Evolutionary conservation across 2,113 vertebrate species (phyloP).

Genomic region (Apteryx owenii): DNA sequence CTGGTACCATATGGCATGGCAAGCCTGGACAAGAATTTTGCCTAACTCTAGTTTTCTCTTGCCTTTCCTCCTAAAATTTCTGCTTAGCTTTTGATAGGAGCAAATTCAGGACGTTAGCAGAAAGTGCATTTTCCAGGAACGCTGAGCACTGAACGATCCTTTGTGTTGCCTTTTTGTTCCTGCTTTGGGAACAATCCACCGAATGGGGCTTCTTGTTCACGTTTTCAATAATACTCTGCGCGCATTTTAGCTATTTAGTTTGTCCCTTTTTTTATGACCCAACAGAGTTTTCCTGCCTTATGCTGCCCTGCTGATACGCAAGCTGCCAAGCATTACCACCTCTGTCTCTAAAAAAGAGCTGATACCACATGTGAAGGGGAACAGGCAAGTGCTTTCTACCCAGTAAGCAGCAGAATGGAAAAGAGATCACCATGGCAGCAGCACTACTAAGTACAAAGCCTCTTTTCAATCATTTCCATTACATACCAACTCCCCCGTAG

Average conservation of each 20-base stretch:
- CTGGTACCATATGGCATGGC: neutral
- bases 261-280: neutral
- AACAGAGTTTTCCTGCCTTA: neutral
- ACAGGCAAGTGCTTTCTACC: constrained; percentile 35
- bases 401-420: constrained; percentile 41
- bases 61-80: neutral
- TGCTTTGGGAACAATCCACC: neutral
- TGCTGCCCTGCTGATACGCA: constrained; percentile 44
- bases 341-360: constrained; percentile 14
- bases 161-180: neutral
- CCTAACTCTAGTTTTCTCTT: neutral
- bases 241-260: neutral
- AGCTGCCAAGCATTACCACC: constrained; percentile 33
- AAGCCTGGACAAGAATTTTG: neutral
- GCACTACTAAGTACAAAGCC: constrained; percentile 58
- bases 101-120: neutral
- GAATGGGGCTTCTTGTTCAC: neutral
- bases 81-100: neutral
- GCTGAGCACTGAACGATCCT: neutral
- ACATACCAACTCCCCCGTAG: constrained; percentile 1
- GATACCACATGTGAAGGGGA: constrained; percentile 17
- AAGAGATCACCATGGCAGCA: constrained; percentile 70
- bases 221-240: neutral
- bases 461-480: constrained; percentile 64
- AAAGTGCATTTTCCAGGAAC: neutral